A percentile compares a stretch with the other conserved stretches of the same genome.
phyloP scores from a whole-genome alignment of 2,797 vertebrate species.

The Pseudocheirus occidentalis region DNA sequence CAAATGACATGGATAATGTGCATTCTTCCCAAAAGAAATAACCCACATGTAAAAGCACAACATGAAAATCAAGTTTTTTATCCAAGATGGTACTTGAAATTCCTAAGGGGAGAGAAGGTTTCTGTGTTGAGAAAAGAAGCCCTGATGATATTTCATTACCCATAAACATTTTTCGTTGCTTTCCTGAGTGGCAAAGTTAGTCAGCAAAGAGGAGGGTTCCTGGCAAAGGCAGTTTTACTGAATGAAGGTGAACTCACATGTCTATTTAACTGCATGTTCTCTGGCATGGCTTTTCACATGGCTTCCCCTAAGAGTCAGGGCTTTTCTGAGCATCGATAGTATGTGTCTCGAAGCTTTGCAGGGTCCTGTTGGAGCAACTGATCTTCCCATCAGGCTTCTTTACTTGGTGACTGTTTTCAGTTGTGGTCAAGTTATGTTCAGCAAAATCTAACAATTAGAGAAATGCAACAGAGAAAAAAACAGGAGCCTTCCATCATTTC shows the following conservation, averaged over 20 bases:
- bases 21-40: neutral
- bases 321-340: constrained; percentile 5
- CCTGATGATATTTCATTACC: neutral
- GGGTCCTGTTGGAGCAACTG: neutral
- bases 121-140: neutral
- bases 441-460: constrained; percentile 30
- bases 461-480: neutral
- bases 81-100: constrained; percentile 32
- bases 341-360: neutral
- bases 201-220: constrained; percentile 6
- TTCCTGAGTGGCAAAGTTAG: constrained; percentile 14
- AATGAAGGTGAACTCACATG: neutral
- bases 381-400: constrained; percentile 24
- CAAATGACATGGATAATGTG: constrained; percentile 15
- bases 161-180: neutral
- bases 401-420: neutral
- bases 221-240: neutral
- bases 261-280: neutral
- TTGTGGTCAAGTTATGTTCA: neutral
- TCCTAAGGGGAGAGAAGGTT: constrained; percentile 11
- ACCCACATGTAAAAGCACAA: neutral
- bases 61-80: constrained; percentile 24
- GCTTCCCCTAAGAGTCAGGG: neutral
- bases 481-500: neutral
- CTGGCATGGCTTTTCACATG: neutral